Conservation (phyloP, 2,888 invertebrate species). For the Camponotus fellah region DNA sequence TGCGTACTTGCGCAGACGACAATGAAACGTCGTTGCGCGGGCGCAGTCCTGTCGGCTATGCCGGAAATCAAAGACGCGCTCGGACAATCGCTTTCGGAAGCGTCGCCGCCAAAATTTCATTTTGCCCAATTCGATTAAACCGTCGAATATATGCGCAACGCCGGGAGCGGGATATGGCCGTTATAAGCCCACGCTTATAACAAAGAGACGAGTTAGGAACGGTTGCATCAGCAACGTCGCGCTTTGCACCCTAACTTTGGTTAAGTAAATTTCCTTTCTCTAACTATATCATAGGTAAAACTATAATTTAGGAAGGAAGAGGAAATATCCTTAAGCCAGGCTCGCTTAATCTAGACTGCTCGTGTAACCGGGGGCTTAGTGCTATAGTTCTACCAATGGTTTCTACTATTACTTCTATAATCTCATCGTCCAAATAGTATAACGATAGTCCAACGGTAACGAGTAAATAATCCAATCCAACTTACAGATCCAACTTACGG, state of each 20-base stretch:
- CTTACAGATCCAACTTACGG: neutral
- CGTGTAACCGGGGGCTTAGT: slow-evolving; percentile 12
- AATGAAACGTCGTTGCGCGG: slow-evolving; percentile 78
- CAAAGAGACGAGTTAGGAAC: slow-evolving; percentile 10
- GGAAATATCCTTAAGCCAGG: slow-evolving; percentile 20
- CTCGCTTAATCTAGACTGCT: slow-evolving; percentile 30
- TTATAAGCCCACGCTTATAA: neutral
- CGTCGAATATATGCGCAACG: neutral
- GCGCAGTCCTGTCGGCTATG: slow-evolving; percentile 62
- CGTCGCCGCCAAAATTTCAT: slow-evolving; percentile 64
- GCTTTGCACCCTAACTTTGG: slow-evolving; percentile 23
- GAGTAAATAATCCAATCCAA: neutral
- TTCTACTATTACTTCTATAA: slow-evolving; percentile 16
- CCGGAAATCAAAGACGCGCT: slow-evolving; percentile 80
- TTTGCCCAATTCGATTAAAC: slow-evolving; percentile 64
- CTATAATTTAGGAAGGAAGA: slow-evolving; percentile 39
- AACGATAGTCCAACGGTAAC: slow-evolving; percentile 9
- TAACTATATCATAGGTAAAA: slow-evolving; percentile 15
- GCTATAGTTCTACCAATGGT: slow-evolving; percentile 25
- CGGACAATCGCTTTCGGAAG: slow-evolving; percentile 66
- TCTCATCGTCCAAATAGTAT: neutral
- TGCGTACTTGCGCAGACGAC: slow-evolving; percentile 82
- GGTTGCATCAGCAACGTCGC: slow-evolving; percentile 14
- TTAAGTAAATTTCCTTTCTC: slow-evolving; percentile 42
- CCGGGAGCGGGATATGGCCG: neutral